A percentile compares a stretch with the other conserved stretches of the same genome.
phyloP scores from a whole-genome alignment of 35 echinoderm and acorn worm genomes.

The Heliocidaris erythrogramma region DNA sequence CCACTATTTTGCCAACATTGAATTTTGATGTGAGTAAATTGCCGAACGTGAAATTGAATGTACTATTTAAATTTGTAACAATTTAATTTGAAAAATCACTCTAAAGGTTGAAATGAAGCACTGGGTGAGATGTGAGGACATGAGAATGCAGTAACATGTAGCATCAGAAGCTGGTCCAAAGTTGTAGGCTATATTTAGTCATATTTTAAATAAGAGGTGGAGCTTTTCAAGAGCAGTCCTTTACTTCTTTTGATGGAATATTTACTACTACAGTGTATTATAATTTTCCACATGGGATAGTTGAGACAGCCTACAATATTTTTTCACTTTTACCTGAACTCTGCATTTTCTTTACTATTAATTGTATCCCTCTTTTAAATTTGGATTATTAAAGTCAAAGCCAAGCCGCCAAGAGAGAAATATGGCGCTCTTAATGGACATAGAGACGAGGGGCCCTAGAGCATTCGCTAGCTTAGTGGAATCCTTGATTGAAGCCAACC shows the following conservation, averaged over 20 bases:
- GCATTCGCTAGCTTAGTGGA: conserved; percentile 67
- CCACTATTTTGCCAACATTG: no score
- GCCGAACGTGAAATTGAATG: no score
- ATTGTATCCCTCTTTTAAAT: not conserved
- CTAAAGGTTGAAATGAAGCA: no score
- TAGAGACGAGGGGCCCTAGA: conserved; percentile 82
- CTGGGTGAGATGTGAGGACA: no score
- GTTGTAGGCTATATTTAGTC: not conserved
- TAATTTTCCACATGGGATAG: not conserved
- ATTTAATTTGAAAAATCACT: no score
- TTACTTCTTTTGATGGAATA: not conserved
- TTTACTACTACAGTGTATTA: not conserved
- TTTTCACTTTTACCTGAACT: not conserved
- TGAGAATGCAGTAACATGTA: no score
- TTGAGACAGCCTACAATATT: not conserved
- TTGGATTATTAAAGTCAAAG: conserved; percentile 59
- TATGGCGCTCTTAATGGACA: conserved; percentile 59
- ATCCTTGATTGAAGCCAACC: conserved; percentile 58
- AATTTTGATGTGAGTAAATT: no score
- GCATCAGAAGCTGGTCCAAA: no score
- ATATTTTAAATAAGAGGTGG: no score
- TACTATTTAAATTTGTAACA: no score
- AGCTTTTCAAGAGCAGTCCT: not conserved
- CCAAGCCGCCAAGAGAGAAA: conserved; percentile 36
- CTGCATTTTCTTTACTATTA: not conserved